A percentile compares a stretch with the other conserved stretches of the same genome.
Evolutionary conservation across 1,140 invertebrate species (phyloP).

Genomic region (Aleiodes sp.): DNA sequence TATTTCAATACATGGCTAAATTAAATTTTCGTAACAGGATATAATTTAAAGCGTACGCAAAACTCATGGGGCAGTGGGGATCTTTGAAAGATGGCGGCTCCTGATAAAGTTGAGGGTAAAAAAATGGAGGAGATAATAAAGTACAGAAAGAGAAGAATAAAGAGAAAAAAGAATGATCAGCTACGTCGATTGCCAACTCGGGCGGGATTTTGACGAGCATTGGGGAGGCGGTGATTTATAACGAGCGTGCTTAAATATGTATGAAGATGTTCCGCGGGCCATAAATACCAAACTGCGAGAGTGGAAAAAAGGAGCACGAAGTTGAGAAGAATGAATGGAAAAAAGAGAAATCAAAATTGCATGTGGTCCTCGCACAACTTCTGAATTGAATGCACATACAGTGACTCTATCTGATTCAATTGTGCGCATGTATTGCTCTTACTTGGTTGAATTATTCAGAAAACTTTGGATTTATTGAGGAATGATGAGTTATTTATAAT

Average conservation of each 20-base stretch:
- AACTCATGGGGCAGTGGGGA: background rate
- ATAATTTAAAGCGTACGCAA: background rate
- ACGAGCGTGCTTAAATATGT: conserved; percentile 52
- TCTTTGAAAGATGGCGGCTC: background rate
- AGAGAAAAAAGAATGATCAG: conserved; percentile 41
- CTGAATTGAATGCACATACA: no score
- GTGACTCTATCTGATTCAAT: no score
- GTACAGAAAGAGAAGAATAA: no score
- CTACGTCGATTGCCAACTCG: conserved; percentile 21
- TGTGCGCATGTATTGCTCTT: no score
- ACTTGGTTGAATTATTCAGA: no score
- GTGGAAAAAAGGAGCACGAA: background rate
- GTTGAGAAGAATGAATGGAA: background rate
- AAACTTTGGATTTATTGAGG: no score
- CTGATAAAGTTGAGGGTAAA: conserved; percentile 5
- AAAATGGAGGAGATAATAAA: no score
- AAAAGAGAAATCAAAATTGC: background rate
- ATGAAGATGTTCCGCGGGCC: conserved; percentile 54
- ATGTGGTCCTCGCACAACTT: background rate
- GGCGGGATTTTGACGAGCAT: conserved; percentile 35
- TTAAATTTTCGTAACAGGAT: conserved; percentile 23
- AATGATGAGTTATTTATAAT: no score
- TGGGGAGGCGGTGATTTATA: conserved; percentile 51
- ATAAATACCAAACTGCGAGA: conserved; percentile 46
- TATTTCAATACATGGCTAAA: conserved; percentile 18